These are phyloP conservation scores for Diachrysia chrysitis DNA, from an alignment of 2,888 invertebrate species.

Conservation along the genomic window DNA sequence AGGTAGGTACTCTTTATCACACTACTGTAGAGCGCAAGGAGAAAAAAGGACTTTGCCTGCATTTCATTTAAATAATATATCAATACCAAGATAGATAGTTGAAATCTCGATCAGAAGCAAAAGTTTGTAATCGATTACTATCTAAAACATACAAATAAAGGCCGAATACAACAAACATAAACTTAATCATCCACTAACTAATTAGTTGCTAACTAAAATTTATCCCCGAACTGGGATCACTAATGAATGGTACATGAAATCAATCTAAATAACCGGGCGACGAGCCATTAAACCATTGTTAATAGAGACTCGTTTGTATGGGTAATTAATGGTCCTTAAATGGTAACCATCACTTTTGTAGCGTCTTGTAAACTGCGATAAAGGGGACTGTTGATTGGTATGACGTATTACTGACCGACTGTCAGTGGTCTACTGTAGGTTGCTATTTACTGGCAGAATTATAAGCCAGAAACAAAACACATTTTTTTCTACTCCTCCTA, in stretches of 20 bases:
- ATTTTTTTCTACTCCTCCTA: too few species aligned
- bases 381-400: conserved; percentile 39
- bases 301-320: conserved; percentile 68
- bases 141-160: background rate
- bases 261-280: conserved; percentile 57
- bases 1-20: too few species aligned
- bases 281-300: conserved; percentile 65
- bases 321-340: conserved; percentile 68
- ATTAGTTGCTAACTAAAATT: conserved; percentile 53
- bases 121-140: background rate
- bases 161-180: conserved; percentile 6
- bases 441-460: too few species aligned
- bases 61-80: too few species aligned
- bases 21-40: too few species aligned
- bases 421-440: too few species aligned
- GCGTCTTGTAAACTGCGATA: conserved; percentile 56
- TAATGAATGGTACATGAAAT: conserved; percentile 56
- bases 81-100: background rate
- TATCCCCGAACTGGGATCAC: conserved; percentile 45
- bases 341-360: conserved; percentile 64
- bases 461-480: too few species aligned
- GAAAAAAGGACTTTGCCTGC: too few species aligned
- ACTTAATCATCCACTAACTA: conserved; percentile 36
- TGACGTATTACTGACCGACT: too few species aligned
- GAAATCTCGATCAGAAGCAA: background rate